A percentile compares a stretch with the other conserved stretches of the same genome.
phyloP scores from a whole-genome alignment of 53 echinoderm and acorn worm genomes.

The Mesocentrotus franciscanus region DNA sequence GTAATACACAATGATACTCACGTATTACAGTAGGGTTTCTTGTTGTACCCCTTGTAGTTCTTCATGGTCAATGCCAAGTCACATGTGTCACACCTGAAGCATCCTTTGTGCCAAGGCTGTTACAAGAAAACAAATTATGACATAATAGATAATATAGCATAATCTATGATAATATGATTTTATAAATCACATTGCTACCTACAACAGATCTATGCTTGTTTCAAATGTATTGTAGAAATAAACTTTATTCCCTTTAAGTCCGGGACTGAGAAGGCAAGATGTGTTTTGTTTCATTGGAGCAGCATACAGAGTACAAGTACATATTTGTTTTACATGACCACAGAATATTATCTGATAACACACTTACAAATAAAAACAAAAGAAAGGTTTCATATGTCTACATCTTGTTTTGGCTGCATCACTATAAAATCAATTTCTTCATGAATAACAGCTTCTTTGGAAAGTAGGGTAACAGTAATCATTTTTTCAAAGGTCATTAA shows the following conservation, averaged over 20 bases:
- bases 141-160: neutral
- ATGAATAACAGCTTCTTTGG: too few relatives aligned
- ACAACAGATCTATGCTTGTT: neutral
- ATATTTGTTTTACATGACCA: too few relatives aligned
- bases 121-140: constrained; percentile 47
- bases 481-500: too few relatives aligned
- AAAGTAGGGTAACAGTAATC: too few relatives aligned
- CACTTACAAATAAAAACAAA: too few relatives aligned
- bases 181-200: neutral
- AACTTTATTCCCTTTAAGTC: neutral
- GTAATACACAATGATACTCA: constrained; percentile 65
- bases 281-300: neutral
- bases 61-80: constrained; percentile 83
- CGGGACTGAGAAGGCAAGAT: neutral
- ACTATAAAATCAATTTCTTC: too few relatives aligned
- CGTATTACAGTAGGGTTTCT: constrained; percentile 91
- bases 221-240: neutral
- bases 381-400: too few relatives aligned
- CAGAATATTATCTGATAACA: too few relatives aligned
- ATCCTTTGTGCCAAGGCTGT: constrained; percentile 92
- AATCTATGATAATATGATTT: neutral
- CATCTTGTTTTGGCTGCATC: too few relatives aligned
- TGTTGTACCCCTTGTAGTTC: constrained; percentile 95
- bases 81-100: constrained; percentile 86
- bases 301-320: neutral